A percentile compares a stretch with the other conserved stretches of the same genome.
Conservation (phyloP, 2,888 invertebrate genomes). For the Cheilosia soror region DNA sequence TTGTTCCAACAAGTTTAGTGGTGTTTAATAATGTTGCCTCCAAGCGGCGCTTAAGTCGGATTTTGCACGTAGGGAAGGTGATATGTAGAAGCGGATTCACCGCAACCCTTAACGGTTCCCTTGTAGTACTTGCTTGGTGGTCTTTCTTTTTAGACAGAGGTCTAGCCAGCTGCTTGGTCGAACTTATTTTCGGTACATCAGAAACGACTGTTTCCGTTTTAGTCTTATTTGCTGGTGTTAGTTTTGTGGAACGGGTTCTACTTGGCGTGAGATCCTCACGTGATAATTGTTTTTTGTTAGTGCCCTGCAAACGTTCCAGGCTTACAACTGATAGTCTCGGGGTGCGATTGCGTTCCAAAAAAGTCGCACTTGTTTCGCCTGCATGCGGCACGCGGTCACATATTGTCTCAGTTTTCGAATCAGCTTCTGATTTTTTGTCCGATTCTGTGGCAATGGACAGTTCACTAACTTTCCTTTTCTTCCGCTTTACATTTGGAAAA, state of each 20-base stretch:
- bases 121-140: neutral
- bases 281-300: constrained; percentile 57
- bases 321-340: constrained; percentile 87
- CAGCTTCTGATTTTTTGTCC: constrained; percentile 35
- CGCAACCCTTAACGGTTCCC: constrained; percentile 19
- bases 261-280: constrained; percentile 30
- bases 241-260: constrained; percentile 47
- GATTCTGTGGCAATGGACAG: constrained; percentile 4
- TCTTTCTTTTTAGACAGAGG: constrained; percentile 56
- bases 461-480: constrained; percentile 87
- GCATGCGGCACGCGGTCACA: constrained; percentile 89
- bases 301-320: constrained; percentile 86
- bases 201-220: neutral
- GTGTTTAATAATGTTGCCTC: neutral
- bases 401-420: constrained; percentile 65
- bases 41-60: constrained; percentile 58
- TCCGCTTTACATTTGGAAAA: constrained; percentile 92
- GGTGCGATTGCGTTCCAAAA: constrained; percentile 86
- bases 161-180: constrained; percentile 28
- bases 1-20: neutral
- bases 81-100: constrained; percentile 53
- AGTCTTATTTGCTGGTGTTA: neutral
- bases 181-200: neutral
- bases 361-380: constrained; percentile 88
- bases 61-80: constrained; percentile 61